Evolutionary conservation across 2,888 invertebrate species (phyloP), one percentile per base, ranked within the genome.

Genomic region (Ecliptopera silaceata): DNA sequence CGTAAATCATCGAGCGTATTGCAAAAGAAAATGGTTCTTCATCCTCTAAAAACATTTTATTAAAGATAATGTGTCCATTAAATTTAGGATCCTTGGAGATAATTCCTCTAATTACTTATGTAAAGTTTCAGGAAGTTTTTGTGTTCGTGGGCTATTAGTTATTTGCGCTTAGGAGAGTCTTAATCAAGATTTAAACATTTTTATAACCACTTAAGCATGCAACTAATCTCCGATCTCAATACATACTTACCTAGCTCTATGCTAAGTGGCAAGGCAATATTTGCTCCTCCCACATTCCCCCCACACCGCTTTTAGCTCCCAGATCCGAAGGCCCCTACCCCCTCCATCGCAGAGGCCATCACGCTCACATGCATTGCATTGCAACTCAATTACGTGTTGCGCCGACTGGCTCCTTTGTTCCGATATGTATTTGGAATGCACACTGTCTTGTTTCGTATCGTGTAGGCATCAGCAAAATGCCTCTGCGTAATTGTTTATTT

Each of bases 281-380:
- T 42, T 31, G 39, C 15, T 15, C 15, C 43, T 55, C 46, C 50
- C 32, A n/a, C n/a, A n/a, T n/a, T n/a, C n/a, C n/a, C 56, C 8
- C 48, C 42, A 39, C 48, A 57, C 47, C 64, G 70, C 72, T 74
- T 75, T 75, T 72, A 77, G 73, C 64, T 58, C 68, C 63, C 73
- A 79, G 76, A 70, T 70, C 66, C 65, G 56, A 62, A 63, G 69
- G 59, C 71, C 68, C 71, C 68, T 63, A 52, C 59, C 65, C 70
- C 68, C 66, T 55, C 60, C 61, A 58, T 3, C 50, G 64, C 59
- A 55, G 54, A 63, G 58, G 63, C 67, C 68, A 65, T 67, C 68
- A 64, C 65, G 65, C 69, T 62, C 63, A 58, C 66, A 60, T 65
- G 10, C n/a, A n/a, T n/a, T 26, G 6, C 26, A 65, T 65, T 71